A percentile compares a stretch with the other conserved stretches of the same genome.
Evolutionary conservation across 2,888 invertebrate genomes (phyloP).

Genomic region (Nymphalis urticae): DNA sequence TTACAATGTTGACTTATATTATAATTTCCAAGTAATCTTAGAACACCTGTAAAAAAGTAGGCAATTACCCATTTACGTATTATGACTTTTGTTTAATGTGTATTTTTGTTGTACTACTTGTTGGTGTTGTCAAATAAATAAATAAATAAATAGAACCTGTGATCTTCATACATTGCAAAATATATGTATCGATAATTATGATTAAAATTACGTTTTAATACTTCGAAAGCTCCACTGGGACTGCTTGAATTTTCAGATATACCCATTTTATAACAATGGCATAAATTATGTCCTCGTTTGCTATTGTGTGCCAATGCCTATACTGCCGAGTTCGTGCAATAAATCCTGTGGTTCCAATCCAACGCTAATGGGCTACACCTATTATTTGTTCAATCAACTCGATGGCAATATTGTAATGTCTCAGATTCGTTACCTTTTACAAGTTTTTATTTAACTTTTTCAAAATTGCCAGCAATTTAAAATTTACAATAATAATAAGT

Average conservation of each 20-base stretch:
- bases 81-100: no score
- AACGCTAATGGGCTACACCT: conserved; percentile 52
- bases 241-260: conserved; percentile 30
- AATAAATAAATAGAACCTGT: no score
- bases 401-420: conserved; percentile 4
- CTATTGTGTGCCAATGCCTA: conserved; percentile 53
- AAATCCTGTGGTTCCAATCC: conserved; percentile 50
- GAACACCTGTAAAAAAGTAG: no score
- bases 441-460: no score
- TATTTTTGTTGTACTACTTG: no score
- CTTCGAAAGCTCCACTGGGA: conserved; percentile 25
- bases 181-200: conserved; percentile 9
- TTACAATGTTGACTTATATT: no score
- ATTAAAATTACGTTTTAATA: conserved; percentile 25
- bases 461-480: no score
- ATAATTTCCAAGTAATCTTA: no score
- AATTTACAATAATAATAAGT: no score
- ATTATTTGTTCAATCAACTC: conserved; percentile 38
- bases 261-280: conserved; percentile 40
- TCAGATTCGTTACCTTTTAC: background rate
- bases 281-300: conserved; percentile 52
- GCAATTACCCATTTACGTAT: no score
- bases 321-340: conserved; percentile 46
- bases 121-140: no score
- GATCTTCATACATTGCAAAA: background rate